Evolutionary conservation across 2,888 invertebrate genomes (phyloP), one percentile per base, ranked within the genome.

Genomic region (Matsumyia berberina): DNA sequence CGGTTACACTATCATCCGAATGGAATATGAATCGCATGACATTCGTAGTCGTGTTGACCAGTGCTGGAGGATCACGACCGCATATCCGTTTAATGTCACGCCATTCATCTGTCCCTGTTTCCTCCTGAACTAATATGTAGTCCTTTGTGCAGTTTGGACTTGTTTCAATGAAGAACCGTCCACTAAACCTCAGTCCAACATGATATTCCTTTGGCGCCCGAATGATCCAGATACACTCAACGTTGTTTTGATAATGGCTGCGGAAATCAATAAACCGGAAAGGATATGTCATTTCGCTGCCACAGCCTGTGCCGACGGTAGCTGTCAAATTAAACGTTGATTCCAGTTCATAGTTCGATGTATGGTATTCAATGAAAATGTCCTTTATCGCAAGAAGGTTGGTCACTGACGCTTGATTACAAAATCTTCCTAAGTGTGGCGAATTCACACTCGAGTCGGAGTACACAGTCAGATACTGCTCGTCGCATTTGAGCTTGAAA

Each of bases 141-240:
- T 98, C 97, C 88, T 96, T 96, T 1, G 92, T 92, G 88, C 97
- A 97, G 88, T 94, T 94, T 0, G 89, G 80, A 82, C 93, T 94
- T 8, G 93, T 93, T 92, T 97, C 96, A 39, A 98, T 91, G 87
- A 94, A 95, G 90, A 97, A 97, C 70, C 96, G 93, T 0, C 94
- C 94, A 0, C 93, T 88, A 89, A 97, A 97, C 3, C 91, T 87
- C 4, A 97, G 91, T 2, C 94, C 94, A 44, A 97, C 92, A 88
- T 94, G 94, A 87, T 94, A 95, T 0, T 97, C 97, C 35, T 92
- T 87, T 0, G 93, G 92, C 0, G 94, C 93, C 37, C 92, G 90
- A 69, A 97, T 93, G 87, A 95, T 95, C 97, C 97, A 97, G 4
- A 94, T 90, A 89, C 97, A 97, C 91, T 97, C 97, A 15, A 94